Conservation (phyloP, 1,140 invertebrate species). For the Nasonia longicornis region DNA sequence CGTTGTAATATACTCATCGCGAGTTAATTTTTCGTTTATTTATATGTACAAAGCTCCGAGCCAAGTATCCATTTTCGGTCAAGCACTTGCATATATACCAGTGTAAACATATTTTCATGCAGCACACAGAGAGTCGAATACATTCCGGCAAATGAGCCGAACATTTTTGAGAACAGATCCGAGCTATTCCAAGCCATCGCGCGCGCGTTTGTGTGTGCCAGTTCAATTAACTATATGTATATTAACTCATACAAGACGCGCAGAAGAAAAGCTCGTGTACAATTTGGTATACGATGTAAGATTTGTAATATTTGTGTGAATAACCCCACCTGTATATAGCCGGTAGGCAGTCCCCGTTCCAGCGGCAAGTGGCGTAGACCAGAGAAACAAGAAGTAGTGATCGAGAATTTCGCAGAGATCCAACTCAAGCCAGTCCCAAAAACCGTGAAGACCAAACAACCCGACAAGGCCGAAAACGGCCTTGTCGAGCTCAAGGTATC, state of each 20-base stretch:
- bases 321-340: conserved; percentile 16
- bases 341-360: conserved; percentile 36
- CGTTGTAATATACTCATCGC: conserved; percentile 11
- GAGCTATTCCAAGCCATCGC: neutral
- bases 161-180: neutral
- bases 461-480: conserved; percentile 64
- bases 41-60: neutral
- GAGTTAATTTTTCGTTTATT: neutral
- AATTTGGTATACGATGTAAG: neutral
- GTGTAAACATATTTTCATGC: neutral
- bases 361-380: conserved; percentile 68
- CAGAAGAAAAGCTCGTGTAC: neutral
- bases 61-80: neutral
- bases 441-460: conserved; percentile 61
- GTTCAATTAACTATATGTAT: neutral
- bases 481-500: conserved; percentile 64
- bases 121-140: no score
- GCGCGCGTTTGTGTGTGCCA: neutral
- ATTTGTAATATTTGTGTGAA: neutral
- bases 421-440: conserved; percentile 74
- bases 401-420: conserved; percentile 72
- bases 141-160: neutral
- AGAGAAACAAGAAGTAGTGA: conserved; percentile 60
- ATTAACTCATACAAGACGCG: neutral
- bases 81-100: neutral